Evolutionary conservation across 2,113 vertebrate genomes (phyloP), one percentile per base, ranked within the genome.

Genomic region (Alligator sinensis): DNA sequence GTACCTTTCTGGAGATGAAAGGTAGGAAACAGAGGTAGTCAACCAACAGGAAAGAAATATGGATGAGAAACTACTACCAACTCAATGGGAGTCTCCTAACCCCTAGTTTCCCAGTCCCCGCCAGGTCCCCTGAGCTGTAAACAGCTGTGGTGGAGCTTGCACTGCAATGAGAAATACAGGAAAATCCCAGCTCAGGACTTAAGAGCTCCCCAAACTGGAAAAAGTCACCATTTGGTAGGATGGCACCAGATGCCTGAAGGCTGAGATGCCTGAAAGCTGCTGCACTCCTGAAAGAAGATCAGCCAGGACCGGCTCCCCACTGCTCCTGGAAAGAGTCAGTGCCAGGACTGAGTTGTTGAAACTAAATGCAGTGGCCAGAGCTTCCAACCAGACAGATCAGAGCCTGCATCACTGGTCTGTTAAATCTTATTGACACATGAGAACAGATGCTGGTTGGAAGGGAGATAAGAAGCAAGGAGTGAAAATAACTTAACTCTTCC

Each of bases 1-100:
- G 11, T 59, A 77, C 13, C 70, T 74, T 38, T 74, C 54, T 3
- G 4, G 15, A 34, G 59, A 11, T 28, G 78, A 63, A 19, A 10
- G 7, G 57, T 47, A 55, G 30, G 28, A 64, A 38, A 83, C 0
- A 1, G 61, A 3, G 5, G 54, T 2, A 28, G 11, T 28, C 0
- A 70, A 34, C 62, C 68, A 38, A 7, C 11, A 62, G 64, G 66
- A 74, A 86, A 30, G 38, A 72, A 89, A 4, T 0, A 0, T 17
- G 81, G 58, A 14, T 62, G 55, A 27, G 62, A 77, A 74, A 1
- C 27, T 55, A 74, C 24, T 57, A 61, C 57, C 57, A 60, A 16
- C 64, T 62, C 22, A 27, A 54, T 34, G 16, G 10, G 66, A 70
- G 34, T 72, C 68, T 38, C 18, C 30, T 47, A 72, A 47, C 34